Base-by-base conservation (phyloP, 2,888 invertebrate species). In the Vanessa cardui region DNA sequence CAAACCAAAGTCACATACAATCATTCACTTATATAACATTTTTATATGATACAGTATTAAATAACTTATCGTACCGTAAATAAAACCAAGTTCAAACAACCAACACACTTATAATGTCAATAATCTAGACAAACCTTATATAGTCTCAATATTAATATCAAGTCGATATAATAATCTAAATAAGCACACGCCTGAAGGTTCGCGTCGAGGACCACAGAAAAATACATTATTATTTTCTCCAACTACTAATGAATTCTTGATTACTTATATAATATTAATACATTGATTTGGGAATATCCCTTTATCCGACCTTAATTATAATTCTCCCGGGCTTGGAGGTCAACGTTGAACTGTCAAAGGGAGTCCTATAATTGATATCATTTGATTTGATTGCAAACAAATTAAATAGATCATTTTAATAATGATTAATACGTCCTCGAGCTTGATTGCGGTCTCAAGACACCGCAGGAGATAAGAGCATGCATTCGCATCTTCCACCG, bases 201-300 rank as follows among this genome's bases (percentile, higher is more conserved):
- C 49, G 12, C 52, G 21, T 52, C 16, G 21, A 52, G 52, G 20
- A 20, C 20, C 21, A 21, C 9, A 39, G 39, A 39, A 47, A 33
- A 20, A 54, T n/a, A 33, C n/a, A 26, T 21, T 31, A 54, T 54
- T 8, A 31, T 16, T 31, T 54, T 52, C 52, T 16, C n/a, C 31
- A 6, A 12, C 16, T 6, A 21, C 7, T 54, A 54, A 15, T 3
- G 52, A 33, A 54, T 54, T 31, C 2, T 6, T 54, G 54, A 54
- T 31, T 54, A 31, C 31, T 54, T 26, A 52, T 26, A 6, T 54
- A 20, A 47, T 47, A 47, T 47, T 47, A 18, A 47, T n/a, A 47
- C 47, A 18, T 47, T n/a, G 47, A 39, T 47, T 47, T 47, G 47
- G n/a, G 47, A 47, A 47, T 18, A 47, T 39, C 39, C 39, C 39